A percentile compares a stretch with the other conserved stretches of the same genome.
These are phyloP conservation scores for Ichneumoninae sp. DNA, from an alignment of 2,888 invertebrate species.

Conservation along the genomic window DNA sequence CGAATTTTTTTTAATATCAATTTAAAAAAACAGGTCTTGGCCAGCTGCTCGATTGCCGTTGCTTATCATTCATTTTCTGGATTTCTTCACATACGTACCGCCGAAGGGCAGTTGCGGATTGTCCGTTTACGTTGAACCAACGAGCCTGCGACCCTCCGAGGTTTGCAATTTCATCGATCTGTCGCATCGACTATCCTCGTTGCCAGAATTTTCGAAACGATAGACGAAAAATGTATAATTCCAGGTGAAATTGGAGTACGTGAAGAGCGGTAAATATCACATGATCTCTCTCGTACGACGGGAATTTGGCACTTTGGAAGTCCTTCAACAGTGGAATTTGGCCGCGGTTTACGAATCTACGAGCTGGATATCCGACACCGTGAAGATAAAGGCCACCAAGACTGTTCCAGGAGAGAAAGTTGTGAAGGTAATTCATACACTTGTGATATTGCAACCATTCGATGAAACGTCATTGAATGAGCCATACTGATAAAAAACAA, in stretches of 20 bases:
- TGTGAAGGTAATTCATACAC: conserved; percentile 74
- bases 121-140: conserved; percentile 77
- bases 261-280: conserved; percentile 72
- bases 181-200: not conserved
- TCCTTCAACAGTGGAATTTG: conserved; percentile 81
- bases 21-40: conserved; percentile 74
- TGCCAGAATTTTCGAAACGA: not conserved
- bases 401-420: conserved; percentile 75
- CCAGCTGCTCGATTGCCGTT: conserved; percentile 77
- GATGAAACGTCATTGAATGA: not conserved
- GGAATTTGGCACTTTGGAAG: conserved; percentile 72
- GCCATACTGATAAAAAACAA: no score
- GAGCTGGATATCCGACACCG: conserved; percentile 76
- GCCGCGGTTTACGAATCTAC: conserved; percentile 77
- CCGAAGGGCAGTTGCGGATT: conserved; percentile 81
- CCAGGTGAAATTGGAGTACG: conserved; percentile 76
- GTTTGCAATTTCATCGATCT: conserved; percentile 66
- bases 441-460: not conserved
- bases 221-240: conserved; percentile 21
- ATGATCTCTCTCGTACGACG: conserved; percentile 77
- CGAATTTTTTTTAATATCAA: not conserved
- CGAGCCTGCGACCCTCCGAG: conserved; percentile 75
- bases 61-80: conserved; percentile 78
- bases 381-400: conserved; percentile 80
- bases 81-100: conserved; percentile 81